Evolutionary conservation across 2,113 vertebrate species (phyloP).

Genomic region (Lasiurus borealis): DNA sequence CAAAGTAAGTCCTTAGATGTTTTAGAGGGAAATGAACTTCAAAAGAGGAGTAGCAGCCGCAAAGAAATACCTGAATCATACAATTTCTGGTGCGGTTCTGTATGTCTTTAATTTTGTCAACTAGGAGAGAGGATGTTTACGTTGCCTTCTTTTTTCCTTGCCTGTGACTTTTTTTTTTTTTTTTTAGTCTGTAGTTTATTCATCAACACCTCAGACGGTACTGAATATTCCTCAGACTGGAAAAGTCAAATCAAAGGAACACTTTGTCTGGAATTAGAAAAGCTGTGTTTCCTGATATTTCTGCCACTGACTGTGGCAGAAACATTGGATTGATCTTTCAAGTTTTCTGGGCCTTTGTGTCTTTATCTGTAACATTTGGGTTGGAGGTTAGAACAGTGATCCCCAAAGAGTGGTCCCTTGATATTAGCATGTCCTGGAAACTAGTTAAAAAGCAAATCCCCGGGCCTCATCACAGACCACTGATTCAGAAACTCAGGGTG

Average conservation of each 20-base stretch:
- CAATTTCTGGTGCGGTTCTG: conserved; percentile 56
- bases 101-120: conserved; percentile 74
- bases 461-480: not conserved
- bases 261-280: not conserved
- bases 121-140: conserved; percentile 61
- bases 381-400: not conserved
- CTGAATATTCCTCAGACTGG: not conserved
- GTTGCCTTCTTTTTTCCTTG: conserved; percentile 14
- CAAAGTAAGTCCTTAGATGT: conserved; percentile 81
- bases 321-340: not conserved
- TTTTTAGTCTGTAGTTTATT: not conserved
- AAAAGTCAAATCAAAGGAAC: not conserved
- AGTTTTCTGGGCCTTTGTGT: not conserved
- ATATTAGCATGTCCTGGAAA: not conserved
- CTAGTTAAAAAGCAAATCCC: not conserved
- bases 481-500: not conserved
- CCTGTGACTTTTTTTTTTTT: conserved; percentile 58
- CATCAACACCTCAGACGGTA: conserved; percentile 5
- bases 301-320: conserved; percentile 7
- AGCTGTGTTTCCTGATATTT: not conserved
- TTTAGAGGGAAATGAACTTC: conserved; percentile 79
- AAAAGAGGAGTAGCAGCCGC: conserved; percentile 71
- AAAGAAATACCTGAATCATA: conserved; percentile 72
- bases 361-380: not conserved
- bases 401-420: not conserved